Conservation (phyloP, 2,888 invertebrate species). For the Thysanoteuthis rhombus region DNA sequence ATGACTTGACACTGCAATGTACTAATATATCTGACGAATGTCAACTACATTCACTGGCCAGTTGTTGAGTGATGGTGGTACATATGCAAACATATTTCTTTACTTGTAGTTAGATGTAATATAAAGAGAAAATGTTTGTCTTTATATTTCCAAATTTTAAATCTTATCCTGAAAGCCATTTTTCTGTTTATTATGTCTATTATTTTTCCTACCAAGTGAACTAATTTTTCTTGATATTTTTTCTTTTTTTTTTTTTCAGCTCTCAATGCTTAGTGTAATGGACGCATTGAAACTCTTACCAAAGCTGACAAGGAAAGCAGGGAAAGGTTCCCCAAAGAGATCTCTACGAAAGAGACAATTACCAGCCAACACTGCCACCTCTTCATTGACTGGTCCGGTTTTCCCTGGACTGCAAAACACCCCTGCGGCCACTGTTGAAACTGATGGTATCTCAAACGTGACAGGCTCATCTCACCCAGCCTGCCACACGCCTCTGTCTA, state of each 20-base stretch:
- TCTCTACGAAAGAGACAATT: background rate
- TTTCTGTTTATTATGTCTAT: background rate
- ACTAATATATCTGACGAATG: no score
- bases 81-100: no score
- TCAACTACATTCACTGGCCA: no score
- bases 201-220: no score
- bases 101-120: no score
- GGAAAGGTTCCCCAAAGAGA: background rate
- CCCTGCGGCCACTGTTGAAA: background rate
- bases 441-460: background rate
- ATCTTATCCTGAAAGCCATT: background rate
- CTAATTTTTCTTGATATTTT: background rate
- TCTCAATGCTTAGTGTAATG: background rate
- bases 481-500: background rate
- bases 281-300: background rate
- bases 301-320: background rate
- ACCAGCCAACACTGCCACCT: background rate
- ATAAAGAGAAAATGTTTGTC: background rate
- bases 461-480: background rate
- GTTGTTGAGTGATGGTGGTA: no score
- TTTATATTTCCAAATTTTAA: background rate
- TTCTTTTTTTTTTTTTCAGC: background rate
- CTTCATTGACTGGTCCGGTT: background rate
- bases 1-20: no score
- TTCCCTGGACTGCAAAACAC: background rate